These are phyloP conservation scores for Atta colombica DNA, from an alignment of 1,140 invertebrate species.

Conservation along the genomic window DNA sequence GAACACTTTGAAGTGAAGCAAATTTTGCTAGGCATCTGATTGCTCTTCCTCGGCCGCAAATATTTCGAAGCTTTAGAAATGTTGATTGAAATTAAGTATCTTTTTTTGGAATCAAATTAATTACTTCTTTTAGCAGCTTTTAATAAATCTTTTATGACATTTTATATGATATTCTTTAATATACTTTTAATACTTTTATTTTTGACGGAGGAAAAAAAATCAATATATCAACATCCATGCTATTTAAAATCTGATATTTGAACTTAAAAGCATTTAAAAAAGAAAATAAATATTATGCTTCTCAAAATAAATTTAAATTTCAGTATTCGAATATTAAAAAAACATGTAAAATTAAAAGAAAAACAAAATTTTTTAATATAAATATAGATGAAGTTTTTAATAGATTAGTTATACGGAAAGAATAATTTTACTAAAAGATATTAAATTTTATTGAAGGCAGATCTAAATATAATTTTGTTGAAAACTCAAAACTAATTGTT, in stretches of 20 bases:
- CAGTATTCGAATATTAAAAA: neutral
- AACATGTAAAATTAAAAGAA: neutral
- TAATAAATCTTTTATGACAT: neutral
- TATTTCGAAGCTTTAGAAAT: conserved; percentile 36
- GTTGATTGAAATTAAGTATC: conserved; percentile 25
- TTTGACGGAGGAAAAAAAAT: neutral
- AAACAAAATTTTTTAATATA: neutral
- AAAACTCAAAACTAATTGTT: no score
- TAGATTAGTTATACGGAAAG: neutral
- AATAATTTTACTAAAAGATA: no score
- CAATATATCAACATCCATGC: neutral
- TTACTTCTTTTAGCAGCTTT: neutral
- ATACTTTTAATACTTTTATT: neutral
- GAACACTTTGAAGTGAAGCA: conserved; percentile 34
- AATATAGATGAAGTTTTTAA: neutral
- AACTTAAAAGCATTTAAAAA: neutral
- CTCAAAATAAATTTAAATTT: neutral
- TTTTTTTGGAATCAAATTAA: neutral
- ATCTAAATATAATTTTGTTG: no score
- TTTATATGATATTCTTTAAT: neutral
- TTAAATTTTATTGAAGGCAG: no score
- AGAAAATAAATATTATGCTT: neutral
- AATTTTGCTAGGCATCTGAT: conserved; percentile 22
- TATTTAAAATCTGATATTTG: neutral
- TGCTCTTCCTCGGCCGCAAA: neutral